phyloP scores from a whole-genome alignment of 1,140 invertebrate genomes.

The Tetranychus cinnabarinus region DNA sequence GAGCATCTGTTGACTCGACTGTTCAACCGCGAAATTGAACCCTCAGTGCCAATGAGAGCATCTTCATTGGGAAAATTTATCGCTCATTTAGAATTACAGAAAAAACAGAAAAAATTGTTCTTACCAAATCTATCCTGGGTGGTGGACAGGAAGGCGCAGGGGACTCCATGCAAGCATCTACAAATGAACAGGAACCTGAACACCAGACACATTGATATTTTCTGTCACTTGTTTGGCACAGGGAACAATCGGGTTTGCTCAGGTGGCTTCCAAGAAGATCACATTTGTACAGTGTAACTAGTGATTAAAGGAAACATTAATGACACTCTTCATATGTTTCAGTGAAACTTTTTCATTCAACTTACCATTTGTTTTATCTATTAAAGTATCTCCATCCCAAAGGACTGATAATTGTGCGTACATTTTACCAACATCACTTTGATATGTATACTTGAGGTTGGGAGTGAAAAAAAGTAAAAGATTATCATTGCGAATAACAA shows the following conservation, averaged over 20 bases:
- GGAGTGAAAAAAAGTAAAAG: slow-evolving; percentile 5
- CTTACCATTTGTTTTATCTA: slow-evolving; percentile 46
- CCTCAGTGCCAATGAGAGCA: too few species aligned
- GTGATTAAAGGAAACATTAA: slow-evolving; percentile 6
- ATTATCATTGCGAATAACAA: too few species aligned
- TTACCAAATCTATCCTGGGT: slow-evolving; percentile 66
- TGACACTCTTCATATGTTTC: background rate
- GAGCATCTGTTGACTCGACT: too few species aligned
- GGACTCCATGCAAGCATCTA: slow-evolving; percentile 45
- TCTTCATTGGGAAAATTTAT: too few species aligned
- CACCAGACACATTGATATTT: slow-evolving; percentile 84
- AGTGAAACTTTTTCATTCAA: background rate
- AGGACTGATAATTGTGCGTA: slow-evolving; percentile 65
- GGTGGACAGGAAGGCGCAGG: slow-evolving; percentile 55
- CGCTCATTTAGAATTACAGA: too few species aligned
- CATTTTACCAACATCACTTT: slow-evolving; percentile 56
- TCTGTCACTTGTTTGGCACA: slow-evolving; percentile 55
- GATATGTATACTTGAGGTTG: slow-evolving; percentile 49
- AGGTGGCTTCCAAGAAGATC: slow-evolving; percentile 70
- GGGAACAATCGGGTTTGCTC: slow-evolving; percentile 73
- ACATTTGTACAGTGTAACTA: slow-evolving; percentile 75
- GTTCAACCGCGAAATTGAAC: too few species aligned
- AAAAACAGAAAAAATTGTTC: too few species aligned
- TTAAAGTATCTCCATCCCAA: slow-evolving; percentile 75
- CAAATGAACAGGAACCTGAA: slow-evolving; percentile 55